Evolutionary conservation across 1,140 invertebrate species (phyloP), one percentile per base, ranked within the genome.

Genomic region (Gonatopus flavifemur): DNA sequence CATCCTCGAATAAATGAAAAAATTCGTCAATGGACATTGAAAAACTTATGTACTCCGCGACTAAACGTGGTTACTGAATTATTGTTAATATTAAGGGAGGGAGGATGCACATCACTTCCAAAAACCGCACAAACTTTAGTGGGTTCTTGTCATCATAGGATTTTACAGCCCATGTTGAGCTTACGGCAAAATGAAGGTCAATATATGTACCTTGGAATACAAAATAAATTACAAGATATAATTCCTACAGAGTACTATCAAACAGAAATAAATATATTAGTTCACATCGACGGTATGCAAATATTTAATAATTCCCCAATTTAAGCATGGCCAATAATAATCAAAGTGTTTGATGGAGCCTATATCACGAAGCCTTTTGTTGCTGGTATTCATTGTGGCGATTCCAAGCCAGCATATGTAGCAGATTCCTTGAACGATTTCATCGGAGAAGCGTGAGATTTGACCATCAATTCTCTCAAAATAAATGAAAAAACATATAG

Each of bases 341-440:
- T 18, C 8, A 15, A 33, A 38, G 7, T 44, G 3, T 18, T 19
- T 16, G 10, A 28, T 19, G 3, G 7, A 13, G 35, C 30, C n/a
- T 51, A 30, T 21, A 20, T 21, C 12, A 30, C 21, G 7, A 13
- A 10, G 16, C 39, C 40, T 13, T 51, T 51, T 31, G n/a, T 51
- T 20, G 32, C 36, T 2, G 40, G 12, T 9, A 9, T 25, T n/a
- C n/a, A n/a, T n/a, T n/a, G n/a, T n/a, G n/a, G n/a, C n/a, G n/a
- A n/a, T n/a, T n/a, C n/a, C n/a, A 31, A 41, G 8, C n/a, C 16
- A 16, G 22, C 37, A 24, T 10, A 44, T 19, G 49, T 30, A 13
- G 12, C 12, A 10, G 38, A 51, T 24, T 38, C 38, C 31, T 38
- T 51, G 19, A 28, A 20, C 7, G 38, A 39, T 28, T 51, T 51